These are phyloP conservation scores for Melanaphis sacchari DNA, from an alignment of 1,140 invertebrate genomes.

Conservation along the genomic window DNA sequence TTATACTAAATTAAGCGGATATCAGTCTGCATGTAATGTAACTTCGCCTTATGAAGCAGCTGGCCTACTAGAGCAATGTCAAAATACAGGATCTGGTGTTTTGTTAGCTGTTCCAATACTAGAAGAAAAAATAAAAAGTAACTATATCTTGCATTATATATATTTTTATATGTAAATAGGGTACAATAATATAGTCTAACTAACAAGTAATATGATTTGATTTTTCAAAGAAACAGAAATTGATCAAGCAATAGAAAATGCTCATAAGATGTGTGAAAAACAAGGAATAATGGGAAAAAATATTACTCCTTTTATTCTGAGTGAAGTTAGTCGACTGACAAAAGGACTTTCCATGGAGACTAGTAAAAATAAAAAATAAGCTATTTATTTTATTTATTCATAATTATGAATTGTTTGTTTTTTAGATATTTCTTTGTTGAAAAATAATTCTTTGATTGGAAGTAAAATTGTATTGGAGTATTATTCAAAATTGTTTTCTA, in stretches of 20 bases:
- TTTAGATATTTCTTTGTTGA: constrained; percentile 86
- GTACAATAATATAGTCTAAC: background rate
- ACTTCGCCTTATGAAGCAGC: constrained; percentile 73
- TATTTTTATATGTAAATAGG: background rate
- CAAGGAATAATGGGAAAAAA: constrained; percentile 83
- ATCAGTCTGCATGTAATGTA: constrained; percentile 75
- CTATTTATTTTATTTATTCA: constrained; percentile 58
- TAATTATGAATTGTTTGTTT: constrained; percentile 58
- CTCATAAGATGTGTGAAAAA: constrained; percentile 77
- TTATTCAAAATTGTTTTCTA: constrained; percentile 12
- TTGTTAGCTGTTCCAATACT: constrained; percentile 93
- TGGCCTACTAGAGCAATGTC: constrained; percentile 70
- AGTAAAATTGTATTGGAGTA: constrained; percentile 79
- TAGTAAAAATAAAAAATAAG: constrained; percentile 70
- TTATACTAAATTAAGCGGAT: constrained; percentile 77
- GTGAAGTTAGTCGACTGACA: constrained; percentile 78
- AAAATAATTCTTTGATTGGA: constrained; percentile 89
- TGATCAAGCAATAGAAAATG: constrained; percentile 68
- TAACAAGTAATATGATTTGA: background rate
- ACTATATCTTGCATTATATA: background rate
- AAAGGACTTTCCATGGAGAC: constrained; percentile 79
- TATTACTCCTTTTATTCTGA: constrained; percentile 90
- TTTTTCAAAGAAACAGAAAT: constrained; percentile 65
- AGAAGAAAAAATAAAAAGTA: constrained; percentile 64
- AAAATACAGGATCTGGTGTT: constrained; percentile 77